phyloP scores from a whole-genome alignment of 2,888 invertebrate species.

The Heliconius charithonia region DNA sequence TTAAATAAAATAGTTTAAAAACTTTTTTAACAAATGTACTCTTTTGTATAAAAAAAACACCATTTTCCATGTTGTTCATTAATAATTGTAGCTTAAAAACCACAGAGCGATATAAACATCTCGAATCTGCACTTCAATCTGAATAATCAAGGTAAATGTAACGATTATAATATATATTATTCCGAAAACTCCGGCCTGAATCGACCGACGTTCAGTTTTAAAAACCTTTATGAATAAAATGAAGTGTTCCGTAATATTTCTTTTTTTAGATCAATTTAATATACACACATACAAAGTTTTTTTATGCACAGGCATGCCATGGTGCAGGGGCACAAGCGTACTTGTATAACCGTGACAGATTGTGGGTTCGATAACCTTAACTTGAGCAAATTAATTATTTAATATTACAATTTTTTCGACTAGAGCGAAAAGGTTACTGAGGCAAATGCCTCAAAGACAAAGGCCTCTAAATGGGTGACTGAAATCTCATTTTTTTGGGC shows the following conservation, averaged over 20 bases:
- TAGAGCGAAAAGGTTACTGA: no score
- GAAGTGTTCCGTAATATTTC: neutral
- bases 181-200: conserved; percentile 6
- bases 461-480: no score
- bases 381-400: no score
- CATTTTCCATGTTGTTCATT: neutral
- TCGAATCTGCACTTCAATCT: conserved; percentile 21
- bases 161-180: conserved; percentile 24
- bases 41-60: neutral
- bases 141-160: conserved; percentile 19
- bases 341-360: no score
- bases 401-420: no score
- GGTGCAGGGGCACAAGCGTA: no score
- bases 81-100: conserved; percentile 13
- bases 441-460: no score
- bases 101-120: conserved; percentile 16
- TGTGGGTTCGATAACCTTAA: no score
- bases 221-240: neutral
- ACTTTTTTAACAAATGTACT: neutral
- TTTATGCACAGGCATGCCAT: no score
- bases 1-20: neutral
- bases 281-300: no score
- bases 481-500: no score
- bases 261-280: neutral
- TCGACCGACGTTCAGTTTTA: conserved; percentile 3